Conservation (phyloP, 2,113 vertebrate genomes). For the Elgaria multicarinata region DNA sequence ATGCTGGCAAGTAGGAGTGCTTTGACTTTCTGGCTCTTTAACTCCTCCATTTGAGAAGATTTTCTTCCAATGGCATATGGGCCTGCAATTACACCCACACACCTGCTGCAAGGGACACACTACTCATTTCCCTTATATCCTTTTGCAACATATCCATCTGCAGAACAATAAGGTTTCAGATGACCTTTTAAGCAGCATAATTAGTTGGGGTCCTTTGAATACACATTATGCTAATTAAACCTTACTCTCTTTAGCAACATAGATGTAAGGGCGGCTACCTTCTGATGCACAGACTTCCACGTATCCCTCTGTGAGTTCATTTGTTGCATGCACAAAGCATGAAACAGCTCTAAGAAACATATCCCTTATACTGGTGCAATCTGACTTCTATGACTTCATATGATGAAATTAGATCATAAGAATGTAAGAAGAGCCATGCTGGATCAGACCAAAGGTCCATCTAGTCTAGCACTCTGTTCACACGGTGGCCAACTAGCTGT, state of each 20-base stretch:
- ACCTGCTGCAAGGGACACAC: background rate
- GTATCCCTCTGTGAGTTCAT: background rate
- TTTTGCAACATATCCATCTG: background rate
- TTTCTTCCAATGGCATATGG: background rate
- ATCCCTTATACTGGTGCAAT: background rate
- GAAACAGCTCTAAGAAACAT: background rate
- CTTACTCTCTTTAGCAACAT: constrained; percentile 27
- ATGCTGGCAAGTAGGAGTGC: background rate
- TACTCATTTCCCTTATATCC: background rate
- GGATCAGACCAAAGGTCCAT: too few species aligned
- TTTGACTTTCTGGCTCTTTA: background rate
- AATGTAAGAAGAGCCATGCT: too few species aligned
- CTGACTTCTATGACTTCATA: background rate
- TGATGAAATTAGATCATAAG: too few species aligned
- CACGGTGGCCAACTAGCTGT: too few species aligned
- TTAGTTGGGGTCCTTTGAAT: constrained; percentile 23
- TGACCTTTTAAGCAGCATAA: background rate
- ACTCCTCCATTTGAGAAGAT: background rate
- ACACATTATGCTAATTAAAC: background rate
- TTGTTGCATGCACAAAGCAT: background rate
- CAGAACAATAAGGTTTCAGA: constrained; percentile 22
- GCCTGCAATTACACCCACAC: background rate
- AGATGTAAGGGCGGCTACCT: background rate
- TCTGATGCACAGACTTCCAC: background rate
- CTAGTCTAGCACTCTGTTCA: too few species aligned